Base-by-base conservation (phyloP, 2,113 vertebrate genomes). In the Lampris incognitus region DNA sequence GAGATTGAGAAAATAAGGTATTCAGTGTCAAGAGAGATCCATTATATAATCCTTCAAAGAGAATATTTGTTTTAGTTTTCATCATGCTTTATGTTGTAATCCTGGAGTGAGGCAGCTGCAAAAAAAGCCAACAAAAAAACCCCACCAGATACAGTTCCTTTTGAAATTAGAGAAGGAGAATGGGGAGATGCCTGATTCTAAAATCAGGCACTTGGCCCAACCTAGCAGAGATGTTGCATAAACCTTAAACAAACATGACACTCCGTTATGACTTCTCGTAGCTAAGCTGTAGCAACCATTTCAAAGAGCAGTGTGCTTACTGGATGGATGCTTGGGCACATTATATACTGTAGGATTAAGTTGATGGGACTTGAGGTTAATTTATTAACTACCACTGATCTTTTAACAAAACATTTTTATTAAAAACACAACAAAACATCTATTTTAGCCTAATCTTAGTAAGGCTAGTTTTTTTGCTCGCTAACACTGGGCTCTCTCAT, bases 151-250 rank as follows among this genome's bases (percentile, higher is more conserved):
- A 24, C 24, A 24, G 9, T 11, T 74, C 54, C 8, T 24, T 73
- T 58, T 74, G 6, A 74, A 75, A 50, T 49, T 51, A 50, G 38
- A 41, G 13, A 50, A 48, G 0, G 44, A 44, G 64, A 81, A 83
- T 87, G 83, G 83, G 82, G 87, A 90, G 84, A 68, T 41, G 49
- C 2, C 1, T 11, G 9, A 13, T 83, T 74, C 74, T 62, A 62
- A 82, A 80, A 89, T 46, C 69, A 58, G 0, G 69, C 76, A 62
- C 10, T 68, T 77, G 58, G 60, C 77, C 63, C 69, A 85, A 81
- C 49, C 1, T 39, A 24, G 11, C 0, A 55, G 52, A 74, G 24
- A 58, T 0, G 49, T 87, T 91, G 66, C 1, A 0, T 24, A 79
- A 87, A 37, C 37, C 44, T 51, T 65, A 69, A 74, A 68, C 57